Conservation (phyloP, 2,797 vertebrate species). For the Aldrovandia affinis region DNA sequence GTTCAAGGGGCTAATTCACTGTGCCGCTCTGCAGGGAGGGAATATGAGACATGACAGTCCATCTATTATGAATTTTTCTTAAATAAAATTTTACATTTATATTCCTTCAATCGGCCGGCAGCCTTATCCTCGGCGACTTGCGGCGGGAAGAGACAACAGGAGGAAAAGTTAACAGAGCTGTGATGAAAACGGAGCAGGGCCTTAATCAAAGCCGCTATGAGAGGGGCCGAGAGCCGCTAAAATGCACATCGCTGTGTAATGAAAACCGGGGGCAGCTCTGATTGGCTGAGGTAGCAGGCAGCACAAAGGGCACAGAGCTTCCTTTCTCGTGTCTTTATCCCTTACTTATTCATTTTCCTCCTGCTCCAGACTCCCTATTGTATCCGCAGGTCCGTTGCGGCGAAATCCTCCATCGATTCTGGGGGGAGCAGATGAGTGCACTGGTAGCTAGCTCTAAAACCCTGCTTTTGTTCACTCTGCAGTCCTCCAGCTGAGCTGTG, state of each 20-base stretch:
- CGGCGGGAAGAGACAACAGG: background rate
- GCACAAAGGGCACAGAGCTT: background rate
- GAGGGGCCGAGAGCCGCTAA: background rate
- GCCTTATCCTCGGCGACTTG: background rate
- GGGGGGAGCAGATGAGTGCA: background rate
- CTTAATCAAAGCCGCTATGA: background rate
- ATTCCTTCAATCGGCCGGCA: background rate
- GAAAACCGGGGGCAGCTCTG: background rate
- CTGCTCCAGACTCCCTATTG: background rate
- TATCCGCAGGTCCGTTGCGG: background rate
- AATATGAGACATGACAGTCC: background rate
- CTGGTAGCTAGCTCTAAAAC: background rate
- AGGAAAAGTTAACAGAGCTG: background rate
- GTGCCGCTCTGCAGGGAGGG: background rate
- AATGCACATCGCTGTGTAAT: background rate
- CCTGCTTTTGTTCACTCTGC: background rate
- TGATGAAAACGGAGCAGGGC: background rate
- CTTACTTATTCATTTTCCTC: background rate
- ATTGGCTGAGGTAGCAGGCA: background rate
- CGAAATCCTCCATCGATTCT: background rate
- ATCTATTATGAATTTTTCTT: too few species aligned
- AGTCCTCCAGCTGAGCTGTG: too few species aligned
- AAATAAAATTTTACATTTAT: background rate
- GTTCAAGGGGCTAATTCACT: background rate
- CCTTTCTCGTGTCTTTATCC: background rate